phyloP scores from a whole-genome alignment of 2,113 vertebrate genomes.

The Pedionomus torquatus region DNA sequence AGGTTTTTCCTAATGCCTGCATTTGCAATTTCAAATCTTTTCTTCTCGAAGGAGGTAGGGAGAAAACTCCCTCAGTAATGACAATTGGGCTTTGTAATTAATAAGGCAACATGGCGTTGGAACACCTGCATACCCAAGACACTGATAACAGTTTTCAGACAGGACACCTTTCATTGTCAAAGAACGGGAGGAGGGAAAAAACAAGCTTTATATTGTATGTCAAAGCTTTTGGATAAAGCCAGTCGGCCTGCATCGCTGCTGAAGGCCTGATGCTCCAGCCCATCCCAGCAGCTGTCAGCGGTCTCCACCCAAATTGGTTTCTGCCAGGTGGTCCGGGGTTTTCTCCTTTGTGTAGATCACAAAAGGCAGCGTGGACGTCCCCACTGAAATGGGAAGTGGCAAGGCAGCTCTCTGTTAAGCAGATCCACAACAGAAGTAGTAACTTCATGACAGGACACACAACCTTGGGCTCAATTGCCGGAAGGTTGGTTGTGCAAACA shows the following conservation, averaged over 20 bases:
- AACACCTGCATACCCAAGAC: neutral
- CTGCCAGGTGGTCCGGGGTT: neutral
- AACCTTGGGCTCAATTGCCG: neutral
- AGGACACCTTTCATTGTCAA: neutral
- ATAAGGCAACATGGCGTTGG: neutral
- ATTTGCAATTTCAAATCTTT: neutral
- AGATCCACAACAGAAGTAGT: neutral
- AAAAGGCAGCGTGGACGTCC: neutral
- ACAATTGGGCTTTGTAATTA: neutral
- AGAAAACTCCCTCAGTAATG: neutral
- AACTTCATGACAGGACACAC: neutral
- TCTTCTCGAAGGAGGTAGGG: neutral
- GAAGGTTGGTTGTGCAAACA: neutral
- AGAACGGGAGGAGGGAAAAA: neutral
- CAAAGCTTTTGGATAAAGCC: neutral
- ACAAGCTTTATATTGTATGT: neutral
- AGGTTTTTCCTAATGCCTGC: neutral
- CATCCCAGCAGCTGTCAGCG: neutral
- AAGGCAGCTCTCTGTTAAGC: neutral
- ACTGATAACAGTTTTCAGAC: neutral
- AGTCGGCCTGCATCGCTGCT: neutral
- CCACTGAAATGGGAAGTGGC: neutral
- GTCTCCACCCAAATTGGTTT: fast-evolving
- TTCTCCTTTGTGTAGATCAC: neutral
- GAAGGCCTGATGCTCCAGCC: neutral